These are phyloP conservation scores for Epizoanthus rinbou DNA, from an alignment of 92 coral and sea anemone genomes.

Conservation along the genomic window DNA sequence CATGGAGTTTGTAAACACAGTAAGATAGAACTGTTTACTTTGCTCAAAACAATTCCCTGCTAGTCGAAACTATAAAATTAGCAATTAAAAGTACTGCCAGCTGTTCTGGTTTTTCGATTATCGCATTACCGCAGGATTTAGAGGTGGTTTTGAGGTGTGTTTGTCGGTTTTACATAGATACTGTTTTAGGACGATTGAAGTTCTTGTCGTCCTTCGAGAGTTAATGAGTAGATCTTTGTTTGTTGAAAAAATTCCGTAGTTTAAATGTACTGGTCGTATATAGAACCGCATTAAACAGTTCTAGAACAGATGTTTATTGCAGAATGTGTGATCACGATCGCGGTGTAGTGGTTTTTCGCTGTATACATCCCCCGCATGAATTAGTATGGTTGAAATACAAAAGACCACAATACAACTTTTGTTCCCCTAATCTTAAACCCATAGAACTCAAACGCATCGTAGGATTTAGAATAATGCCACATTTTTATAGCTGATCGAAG, in stretches of 20 bases:
- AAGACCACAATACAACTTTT: background rate
- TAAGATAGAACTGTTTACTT: conserved; percentile 31
- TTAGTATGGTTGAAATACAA: background rate
- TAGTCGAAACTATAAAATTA: conserved; percentile 19
- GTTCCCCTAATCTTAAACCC: background rate
- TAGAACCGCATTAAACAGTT: background rate
- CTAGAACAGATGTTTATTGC: background rate
- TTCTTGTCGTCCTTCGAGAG: background rate
- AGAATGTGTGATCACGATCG: background rate
- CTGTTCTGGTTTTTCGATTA: conserved; percentile 10
- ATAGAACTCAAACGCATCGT: too few relatives aligned
- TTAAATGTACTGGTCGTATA: background rate
- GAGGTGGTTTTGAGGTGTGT: background rate
- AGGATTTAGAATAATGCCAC: too few relatives aligned
- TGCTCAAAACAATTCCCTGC: conserved; percentile 38
- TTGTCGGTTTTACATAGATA: background rate
- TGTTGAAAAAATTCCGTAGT: background rate
- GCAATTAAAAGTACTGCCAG: conserved; percentile 25
- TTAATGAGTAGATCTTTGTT: conserved; percentile 5
- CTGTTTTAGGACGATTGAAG: background rate
- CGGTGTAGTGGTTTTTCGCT: background rate
- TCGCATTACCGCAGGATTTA: background rate
- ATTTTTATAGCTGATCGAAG: too few relatives aligned
- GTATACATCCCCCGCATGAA: background rate
- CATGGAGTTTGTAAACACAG: conserved; percentile 40